Conservation (phyloP, 1,140 invertebrate genomes). For the Drosophila biarmipes region DNA sequence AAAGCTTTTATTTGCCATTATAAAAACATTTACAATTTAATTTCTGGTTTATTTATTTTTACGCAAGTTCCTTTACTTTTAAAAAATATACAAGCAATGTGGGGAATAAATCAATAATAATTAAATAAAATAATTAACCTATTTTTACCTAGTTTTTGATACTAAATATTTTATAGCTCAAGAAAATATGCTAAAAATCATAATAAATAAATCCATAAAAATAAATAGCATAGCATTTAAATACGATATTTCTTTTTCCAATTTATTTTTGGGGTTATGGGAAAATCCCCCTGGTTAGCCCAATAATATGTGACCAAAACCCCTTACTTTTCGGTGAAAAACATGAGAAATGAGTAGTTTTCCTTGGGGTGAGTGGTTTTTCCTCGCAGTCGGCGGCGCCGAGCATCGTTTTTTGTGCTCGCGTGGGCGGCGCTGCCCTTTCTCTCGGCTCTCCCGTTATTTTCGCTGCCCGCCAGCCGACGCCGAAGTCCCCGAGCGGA, state of each 20-base stretch:
- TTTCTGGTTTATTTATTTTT: too few relatives aligned
- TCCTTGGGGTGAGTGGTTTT: not conserved
- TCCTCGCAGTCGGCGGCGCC: not conserved
- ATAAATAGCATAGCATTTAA: too few relatives aligned
- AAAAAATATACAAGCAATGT: too few relatives aligned
- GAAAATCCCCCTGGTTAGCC: not conserved
- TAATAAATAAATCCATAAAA: not conserved
- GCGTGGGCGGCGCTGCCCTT: slow-evolving; percentile 50
- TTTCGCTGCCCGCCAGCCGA: slow-evolving; percentile 29
- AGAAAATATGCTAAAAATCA: too few relatives aligned
- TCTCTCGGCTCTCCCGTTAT: slow-evolving; percentile 24
- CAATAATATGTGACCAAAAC: not conserved
- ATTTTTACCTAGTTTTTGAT: too few relatives aligned
- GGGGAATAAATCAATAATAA: too few relatives aligned
- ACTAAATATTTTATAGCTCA: too few relatives aligned
- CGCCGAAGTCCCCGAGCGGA: slow-evolving; percentile 34
- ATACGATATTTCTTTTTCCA: too few relatives aligned
- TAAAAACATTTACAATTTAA: too few relatives aligned
- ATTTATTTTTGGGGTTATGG: not conserved
- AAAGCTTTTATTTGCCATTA: too few relatives aligned
- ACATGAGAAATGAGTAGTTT: not conserved
- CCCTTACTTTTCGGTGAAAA: not conserved
- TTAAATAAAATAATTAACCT: too few relatives aligned
- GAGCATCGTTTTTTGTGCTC: slow-evolving; percentile 38
- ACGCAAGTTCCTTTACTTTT: too few relatives aligned